A percentile compares a stretch with the other conserved stretches of the same genome.
phyloP scores from a whole-genome alignment of 2,888 invertebrate species.

The Emmelina monodactyla region DNA sequence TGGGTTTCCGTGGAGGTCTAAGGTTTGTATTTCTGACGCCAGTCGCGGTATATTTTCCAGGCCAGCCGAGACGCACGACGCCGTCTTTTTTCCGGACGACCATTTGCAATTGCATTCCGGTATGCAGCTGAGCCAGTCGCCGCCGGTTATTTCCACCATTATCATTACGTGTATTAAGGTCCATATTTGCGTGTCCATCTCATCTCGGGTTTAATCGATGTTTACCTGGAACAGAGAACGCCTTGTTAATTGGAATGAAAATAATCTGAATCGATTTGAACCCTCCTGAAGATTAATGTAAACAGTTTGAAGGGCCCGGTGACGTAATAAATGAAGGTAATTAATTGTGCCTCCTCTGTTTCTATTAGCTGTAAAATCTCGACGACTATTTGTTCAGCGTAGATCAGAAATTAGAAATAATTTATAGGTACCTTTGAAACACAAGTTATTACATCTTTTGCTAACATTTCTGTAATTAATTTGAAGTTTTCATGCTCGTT shows the following conservation, averaged over 20 bases:
- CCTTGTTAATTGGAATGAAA: not conserved
- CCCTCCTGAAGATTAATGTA: not conserved
- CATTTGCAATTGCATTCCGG: constrained; percentile 87
- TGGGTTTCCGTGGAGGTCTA: constrained; percentile 82
- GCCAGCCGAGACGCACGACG: constrained; percentile 80
- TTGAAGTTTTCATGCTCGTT: too few species aligned
- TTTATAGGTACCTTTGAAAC: too few species aligned
- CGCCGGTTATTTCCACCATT: constrained; percentile 34
- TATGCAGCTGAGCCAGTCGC: constrained; percentile 84
- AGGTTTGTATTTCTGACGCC: constrained; percentile 66
- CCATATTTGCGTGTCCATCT: constrained; percentile 46
- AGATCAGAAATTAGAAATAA: too few species aligned
- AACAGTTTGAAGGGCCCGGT: not conserved
- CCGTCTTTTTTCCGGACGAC: constrained; percentile 90
- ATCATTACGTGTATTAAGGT: constrained; percentile 22
- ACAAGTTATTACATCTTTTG: too few species aligned
- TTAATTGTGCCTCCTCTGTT: not conserved
- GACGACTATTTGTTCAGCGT: too few species aligned
- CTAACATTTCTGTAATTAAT: too few species aligned
- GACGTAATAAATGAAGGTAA: not conserved
- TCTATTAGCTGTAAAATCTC: not conserved
- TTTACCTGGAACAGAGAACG: constrained; percentile 39
- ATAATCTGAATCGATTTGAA: not conserved
- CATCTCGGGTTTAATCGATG: constrained; percentile 24
- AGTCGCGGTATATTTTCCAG: constrained; percentile 74